Evolutionary conservation across 2,797 vertebrate genomes (phyloP), one percentile per base, ranked within the genome.

Genomic region (Rachycentron canadum): DNA sequence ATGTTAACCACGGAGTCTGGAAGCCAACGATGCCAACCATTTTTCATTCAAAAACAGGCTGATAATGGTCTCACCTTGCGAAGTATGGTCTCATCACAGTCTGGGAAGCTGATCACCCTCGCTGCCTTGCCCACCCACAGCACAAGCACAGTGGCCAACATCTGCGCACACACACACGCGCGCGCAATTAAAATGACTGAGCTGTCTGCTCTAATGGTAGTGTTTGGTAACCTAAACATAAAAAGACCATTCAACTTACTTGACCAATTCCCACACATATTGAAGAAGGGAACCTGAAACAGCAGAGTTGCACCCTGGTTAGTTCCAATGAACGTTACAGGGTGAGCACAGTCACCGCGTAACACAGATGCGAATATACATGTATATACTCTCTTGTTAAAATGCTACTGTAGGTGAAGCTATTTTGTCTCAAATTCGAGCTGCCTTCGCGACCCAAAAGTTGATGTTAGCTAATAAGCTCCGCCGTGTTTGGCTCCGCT

Each of bases 231-330:
- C 0, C 3, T 23, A 50, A 57, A 52, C 25, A 38, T 12, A 9
- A 26, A 12, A 30, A 23, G 32, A 17, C 23, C 6, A 2, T 32
- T 40, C 5, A 43, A 85, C 93, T 95, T 85, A 99, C 98, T 95
- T 99, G 98, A 84, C 98, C 98, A 80, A 99, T 96, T 62, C 98
- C 98, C 79, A 99, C 97, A 85, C 97, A 99, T 84, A 99, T 95
- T 47, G 97, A 98, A 28, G 98, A 99, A 0, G 98, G 98, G 85
- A 99, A 99, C 91, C 98, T 99, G 91, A 34, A 91, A 84, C 47
- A 63, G 30, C 13, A 85, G 30, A 76, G 6, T 56, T 16, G 23
- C 66, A 25, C 32, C 32, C 26, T 19, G 2, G 43, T 84, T 53
- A 86, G 43, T 58, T 26, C 26, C 38, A 25, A 7, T 60, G 8